Evolutionary conservation across 2,797 vertebrate genomes (phyloP).

Genomic region (Enteromius mattozi): DNA sequence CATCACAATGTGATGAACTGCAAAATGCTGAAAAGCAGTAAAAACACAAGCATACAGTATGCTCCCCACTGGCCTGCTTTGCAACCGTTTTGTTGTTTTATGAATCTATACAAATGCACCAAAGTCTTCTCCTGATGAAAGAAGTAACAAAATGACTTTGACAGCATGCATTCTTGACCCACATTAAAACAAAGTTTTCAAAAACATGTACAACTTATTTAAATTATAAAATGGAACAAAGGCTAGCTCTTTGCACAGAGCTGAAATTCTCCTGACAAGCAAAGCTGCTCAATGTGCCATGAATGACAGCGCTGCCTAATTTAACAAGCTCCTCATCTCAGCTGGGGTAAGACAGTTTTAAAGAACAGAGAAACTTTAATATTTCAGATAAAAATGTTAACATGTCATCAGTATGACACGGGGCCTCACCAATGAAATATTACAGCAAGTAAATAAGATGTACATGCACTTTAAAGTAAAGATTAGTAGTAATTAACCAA

Average conservation of each 20-base stretch:
- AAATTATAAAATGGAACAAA: slow-evolving; percentile 28
- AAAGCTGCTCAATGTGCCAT: slow-evolving; percentile 31
- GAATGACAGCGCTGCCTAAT: slow-evolving; percentile 26
- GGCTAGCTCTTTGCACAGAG: slow-evolving; percentile 4
- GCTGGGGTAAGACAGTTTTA: slow-evolving; percentile 13
- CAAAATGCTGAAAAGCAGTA: slow-evolving; percentile 16
- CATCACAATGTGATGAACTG: background rate
- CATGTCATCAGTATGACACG: background rate
- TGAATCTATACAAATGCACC: slow-evolving; percentile 17
- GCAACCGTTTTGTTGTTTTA: slow-evolving; percentile 12
- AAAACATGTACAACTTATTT: slow-evolving; percentile 20
- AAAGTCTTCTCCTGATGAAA: slow-evolving; percentile 21
- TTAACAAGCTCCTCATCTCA: slow-evolving; percentile 29
- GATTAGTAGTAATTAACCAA: background rate
- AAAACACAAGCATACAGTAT: background rate
- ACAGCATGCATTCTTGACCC: slow-evolving; percentile 1
- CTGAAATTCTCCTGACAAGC: slow-evolving; percentile 23
- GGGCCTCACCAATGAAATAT: background rate
- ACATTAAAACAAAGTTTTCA: slow-evolving; percentile 27
- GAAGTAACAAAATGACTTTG: background rate
- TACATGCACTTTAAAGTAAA: background rate
- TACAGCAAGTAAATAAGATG: background rate
- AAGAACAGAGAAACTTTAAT: slow-evolving; percentile 1
- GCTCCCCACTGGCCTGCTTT: slow-evolving; percentile 1
- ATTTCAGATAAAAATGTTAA: background rate